phyloP scores from a whole-genome alignment of 2,113 vertebrate genomes.

The Carettochelys insculpta region DNA sequence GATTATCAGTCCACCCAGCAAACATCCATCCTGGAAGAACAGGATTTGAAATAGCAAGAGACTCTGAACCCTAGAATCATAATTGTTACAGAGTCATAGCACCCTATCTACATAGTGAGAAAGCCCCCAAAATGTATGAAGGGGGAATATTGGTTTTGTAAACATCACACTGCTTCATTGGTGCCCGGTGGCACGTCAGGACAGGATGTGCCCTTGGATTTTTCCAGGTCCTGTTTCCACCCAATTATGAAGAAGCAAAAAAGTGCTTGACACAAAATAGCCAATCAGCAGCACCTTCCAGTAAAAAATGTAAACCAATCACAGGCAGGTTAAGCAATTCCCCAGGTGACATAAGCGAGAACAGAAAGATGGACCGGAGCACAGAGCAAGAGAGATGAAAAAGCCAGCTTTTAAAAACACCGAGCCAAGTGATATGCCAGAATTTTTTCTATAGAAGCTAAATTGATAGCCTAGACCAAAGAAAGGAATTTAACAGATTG shows the following conservation, averaged over 20 bases:
- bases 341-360: neutral
- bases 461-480: neutral
- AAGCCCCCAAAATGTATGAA: neutral
- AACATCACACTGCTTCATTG: neutral
- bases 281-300: neutral
- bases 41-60: neutral
- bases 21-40: neutral
- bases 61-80: neutral
- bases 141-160: neutral
- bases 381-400: neutral
- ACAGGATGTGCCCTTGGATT: neutral
- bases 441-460: neutral
- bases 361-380: fast-evolving
- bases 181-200: fast-evolving
- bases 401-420: neutral
- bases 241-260: neutral
- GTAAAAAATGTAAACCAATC: neutral
- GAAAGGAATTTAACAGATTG: neutral
- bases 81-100: neutral
- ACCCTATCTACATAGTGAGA: neutral
- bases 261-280: neutral
- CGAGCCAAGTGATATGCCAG: neutral
- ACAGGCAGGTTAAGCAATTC: neutral
- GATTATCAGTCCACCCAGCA: neutral
- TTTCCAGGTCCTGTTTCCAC: neutral